phyloP scores from a whole-genome alignment of 2,113 vertebrate genomes.

The Gyps fulvus region DNA sequence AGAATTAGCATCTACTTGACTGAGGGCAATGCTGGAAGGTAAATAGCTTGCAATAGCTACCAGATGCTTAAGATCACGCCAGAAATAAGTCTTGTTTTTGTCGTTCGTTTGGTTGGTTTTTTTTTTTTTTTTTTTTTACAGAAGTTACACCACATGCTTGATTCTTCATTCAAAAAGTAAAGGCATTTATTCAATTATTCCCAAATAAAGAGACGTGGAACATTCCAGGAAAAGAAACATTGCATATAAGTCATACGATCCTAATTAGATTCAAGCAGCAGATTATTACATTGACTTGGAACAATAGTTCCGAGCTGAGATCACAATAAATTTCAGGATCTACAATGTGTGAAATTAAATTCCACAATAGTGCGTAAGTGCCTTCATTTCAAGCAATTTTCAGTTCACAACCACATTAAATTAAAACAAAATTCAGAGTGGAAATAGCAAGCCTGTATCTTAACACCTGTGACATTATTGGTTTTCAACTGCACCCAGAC shows the following conservation, averaged over 20 bases:
- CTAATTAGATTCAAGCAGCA: constrained; percentile 60
- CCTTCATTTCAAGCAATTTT: constrained; percentile 64
- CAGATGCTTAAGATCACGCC: background rate
- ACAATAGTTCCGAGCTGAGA: constrained; percentile 43
- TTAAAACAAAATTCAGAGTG: constrained; percentile 36
- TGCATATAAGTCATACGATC: background rate
- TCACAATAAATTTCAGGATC: constrained; percentile 58
- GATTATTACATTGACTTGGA: constrained; percentile 47
- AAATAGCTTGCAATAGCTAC: background rate
- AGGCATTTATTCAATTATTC: background rate
- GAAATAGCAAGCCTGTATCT: constrained; percentile 34
- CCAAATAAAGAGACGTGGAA: constrained; percentile 22
- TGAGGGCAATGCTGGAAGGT: background rate
- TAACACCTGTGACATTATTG: background rate
- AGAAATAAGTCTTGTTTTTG: background rate
- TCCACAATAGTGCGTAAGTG: constrained; percentile 23
- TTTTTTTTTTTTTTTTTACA: background rate
- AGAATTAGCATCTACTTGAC: background rate
- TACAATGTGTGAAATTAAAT: constrained; percentile 65
- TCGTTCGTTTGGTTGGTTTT: too few species aligned
- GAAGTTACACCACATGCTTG: background rate
- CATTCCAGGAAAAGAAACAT: constrained; percentile 26
- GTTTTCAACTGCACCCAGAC: background rate
- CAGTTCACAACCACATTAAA: constrained; percentile 43
- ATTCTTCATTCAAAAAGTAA: constrained; percentile 12